A percentile compares a stretch with the other conserved stretches of the same genome.
phyloP scores from a whole-genome alignment of 1,140 invertebrate genomes.

The Magallana gigas region DNA sequence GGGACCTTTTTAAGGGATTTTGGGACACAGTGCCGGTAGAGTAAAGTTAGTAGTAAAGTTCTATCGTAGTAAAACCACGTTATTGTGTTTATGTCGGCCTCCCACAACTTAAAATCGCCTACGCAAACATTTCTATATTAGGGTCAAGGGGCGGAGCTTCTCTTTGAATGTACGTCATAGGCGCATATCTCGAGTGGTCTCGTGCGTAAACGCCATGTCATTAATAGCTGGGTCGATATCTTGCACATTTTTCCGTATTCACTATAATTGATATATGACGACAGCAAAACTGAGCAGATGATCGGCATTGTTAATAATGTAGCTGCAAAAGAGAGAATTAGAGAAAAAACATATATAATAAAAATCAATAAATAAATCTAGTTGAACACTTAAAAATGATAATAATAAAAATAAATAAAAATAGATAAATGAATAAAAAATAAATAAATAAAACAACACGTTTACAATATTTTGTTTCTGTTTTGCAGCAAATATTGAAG shows the following conservation, averaged over 20 bases:
- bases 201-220: conserved; percentile 51
- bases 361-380: no score
- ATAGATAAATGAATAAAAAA: not conserved
- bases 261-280: conserved; percentile 37
- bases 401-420: not conserved
- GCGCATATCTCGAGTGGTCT: conserved; percentile 46
- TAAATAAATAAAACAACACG: not conserved
- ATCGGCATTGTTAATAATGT: not conserved
- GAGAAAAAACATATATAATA: no score
- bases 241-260: conserved; percentile 26
- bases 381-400: not conserved
- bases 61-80: conserved; percentile 41
- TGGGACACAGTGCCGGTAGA: not conserved
- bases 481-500: conserved; percentile 70
- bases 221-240: conserved; percentile 29
- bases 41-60: conserved; percentile 38
- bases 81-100: conserved; percentile 58
- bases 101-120: conserved; percentile 53
- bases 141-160: conserved; percentile 56
- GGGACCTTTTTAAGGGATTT: conserved; percentile 25
- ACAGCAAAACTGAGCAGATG: conserved; percentile 23
- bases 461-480: conserved; percentile 47
- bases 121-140: conserved; percentile 40
- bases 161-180: conserved; percentile 49
- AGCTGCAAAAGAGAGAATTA: not conserved